These are phyloP conservation scores for Camptogramma bilineatum DNA, from an alignment of 2,888 invertebrate genomes.

Conservation along the genomic window DNA sequence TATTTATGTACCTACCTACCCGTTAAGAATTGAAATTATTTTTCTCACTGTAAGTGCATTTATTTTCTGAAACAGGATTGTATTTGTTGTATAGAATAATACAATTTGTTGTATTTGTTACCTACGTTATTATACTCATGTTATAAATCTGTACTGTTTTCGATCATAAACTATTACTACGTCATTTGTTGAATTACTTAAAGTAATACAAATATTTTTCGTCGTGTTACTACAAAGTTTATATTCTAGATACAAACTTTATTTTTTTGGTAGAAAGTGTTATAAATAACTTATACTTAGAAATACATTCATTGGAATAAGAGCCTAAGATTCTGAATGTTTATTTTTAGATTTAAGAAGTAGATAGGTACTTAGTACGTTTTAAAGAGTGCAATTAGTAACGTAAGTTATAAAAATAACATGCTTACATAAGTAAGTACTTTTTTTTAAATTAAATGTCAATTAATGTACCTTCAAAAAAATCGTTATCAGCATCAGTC, in stretches of 20 bases:
- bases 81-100: constrained; percentile 6
- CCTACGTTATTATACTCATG: not conserved
- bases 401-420: not conserved
- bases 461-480: too few species aligned
- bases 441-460: too few species aligned
- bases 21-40: too few species aligned
- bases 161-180: not conserved
- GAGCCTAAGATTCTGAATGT: not conserved
- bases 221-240: not conserved
- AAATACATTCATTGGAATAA: not conserved
- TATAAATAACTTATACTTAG: not conserved
- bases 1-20: too few species aligned
- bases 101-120: not conserved
- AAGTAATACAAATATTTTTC: not conserved
- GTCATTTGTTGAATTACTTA: not conserved
- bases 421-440: too few species aligned
- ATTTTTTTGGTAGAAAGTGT: too few species aligned
- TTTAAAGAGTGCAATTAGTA: constrained; percentile 17
- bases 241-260: not conserved
- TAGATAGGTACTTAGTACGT: constrained; percentile 19
- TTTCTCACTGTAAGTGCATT: not conserved
- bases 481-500: too few species aligned
- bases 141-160: not conserved
- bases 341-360: constrained; percentile 1
- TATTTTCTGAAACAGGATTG: not conserved